Evolutionary conservation across 2,797 vertebrate species (phyloP).

Genomic region (Natrix natrix): DNA sequence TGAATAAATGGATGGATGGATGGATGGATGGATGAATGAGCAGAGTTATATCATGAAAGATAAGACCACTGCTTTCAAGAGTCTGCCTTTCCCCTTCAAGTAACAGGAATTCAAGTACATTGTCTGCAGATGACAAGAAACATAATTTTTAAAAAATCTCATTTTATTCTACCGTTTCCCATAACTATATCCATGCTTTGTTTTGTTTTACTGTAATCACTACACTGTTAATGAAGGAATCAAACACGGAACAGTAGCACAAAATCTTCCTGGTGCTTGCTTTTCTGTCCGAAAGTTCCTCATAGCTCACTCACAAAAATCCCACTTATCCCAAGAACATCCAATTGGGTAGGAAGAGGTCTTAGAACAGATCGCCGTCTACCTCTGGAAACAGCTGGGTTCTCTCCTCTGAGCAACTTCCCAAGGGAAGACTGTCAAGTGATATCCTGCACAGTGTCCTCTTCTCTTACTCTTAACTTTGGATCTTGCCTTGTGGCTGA

Average conservation of each 20-base stretch:
- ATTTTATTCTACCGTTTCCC: background rate
- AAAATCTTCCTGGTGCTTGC: background rate
- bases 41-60: background rate
- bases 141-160: background rate
- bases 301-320: background rate
- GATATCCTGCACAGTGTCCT: background rate
- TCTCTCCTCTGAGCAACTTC: background rate
- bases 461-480: background rate
- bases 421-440: background rate
- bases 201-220: background rate
- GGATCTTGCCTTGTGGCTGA: background rate
- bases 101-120: background rate
- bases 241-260: background rate
- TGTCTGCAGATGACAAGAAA: background rate
- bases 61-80: background rate
- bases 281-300: background rate
- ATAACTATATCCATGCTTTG: background rate
- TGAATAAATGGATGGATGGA: no score
- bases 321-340: background rate
- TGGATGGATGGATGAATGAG: background rate
- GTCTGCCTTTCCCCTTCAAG: background rate
- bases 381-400: background rate
- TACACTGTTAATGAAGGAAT: background rate
- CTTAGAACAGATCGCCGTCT: background rate
- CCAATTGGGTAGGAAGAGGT: background rate